Conservation (phyloP, 1,140 invertebrate species). For the Linepithema humile region DNA sequence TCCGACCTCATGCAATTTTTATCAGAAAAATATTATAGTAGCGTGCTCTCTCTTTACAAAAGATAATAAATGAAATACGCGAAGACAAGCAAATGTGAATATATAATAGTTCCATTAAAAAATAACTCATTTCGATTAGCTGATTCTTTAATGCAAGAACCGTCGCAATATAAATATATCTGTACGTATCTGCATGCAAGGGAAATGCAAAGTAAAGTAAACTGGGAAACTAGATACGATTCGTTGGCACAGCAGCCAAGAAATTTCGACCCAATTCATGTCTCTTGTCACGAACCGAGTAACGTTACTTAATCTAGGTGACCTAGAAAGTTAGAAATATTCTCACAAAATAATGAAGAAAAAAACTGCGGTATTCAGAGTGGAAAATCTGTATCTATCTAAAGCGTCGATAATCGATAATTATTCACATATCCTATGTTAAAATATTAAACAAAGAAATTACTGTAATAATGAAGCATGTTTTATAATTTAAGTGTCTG, state of each 20-base stretch:
- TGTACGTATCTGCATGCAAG: background rate
- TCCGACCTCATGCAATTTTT: conserved; percentile 1
- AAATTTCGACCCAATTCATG: conserved; percentile 31
- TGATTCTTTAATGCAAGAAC: background rate
- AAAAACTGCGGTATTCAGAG: background rate
- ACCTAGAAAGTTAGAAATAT: conserved; percentile 6
- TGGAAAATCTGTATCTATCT: background rate
- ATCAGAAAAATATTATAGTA: conserved; percentile 5
- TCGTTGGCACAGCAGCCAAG: conserved; percentile 7
- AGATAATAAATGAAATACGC: conserved; percentile 19
- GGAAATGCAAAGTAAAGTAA: conserved; percentile 32
- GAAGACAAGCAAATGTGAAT: background rate
- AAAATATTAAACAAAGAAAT: no score
- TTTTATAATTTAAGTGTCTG: no score
- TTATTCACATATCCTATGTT: no score
- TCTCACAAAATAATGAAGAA: background rate
- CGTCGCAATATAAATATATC: background rate
- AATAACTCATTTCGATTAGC: background rate
- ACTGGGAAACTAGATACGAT: conserved; percentile 11
- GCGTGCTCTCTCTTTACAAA: background rate
- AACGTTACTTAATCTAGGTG: background rate
- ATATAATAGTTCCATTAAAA: conserved; percentile 26
- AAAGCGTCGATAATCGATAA: no score
- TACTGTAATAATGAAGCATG: no score
- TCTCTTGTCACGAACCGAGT: background rate